These are phyloP conservation scores for Ursus arctos DNA, from an alignment of 2,113 vertebrate genomes.

Conservation along the genomic window DNA sequence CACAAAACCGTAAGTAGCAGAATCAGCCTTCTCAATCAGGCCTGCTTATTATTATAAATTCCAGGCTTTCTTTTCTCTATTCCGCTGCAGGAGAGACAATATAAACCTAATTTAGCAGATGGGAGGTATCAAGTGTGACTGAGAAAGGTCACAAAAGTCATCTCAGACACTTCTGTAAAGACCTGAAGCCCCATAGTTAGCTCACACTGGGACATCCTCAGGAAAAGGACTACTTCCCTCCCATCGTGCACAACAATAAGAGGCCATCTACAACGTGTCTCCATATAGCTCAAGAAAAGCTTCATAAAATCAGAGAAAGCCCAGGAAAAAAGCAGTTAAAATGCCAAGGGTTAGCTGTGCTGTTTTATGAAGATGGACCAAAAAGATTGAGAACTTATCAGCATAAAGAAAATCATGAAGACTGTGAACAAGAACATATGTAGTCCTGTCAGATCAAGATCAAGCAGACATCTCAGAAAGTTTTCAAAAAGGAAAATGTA, in stretches of 20 bases:
- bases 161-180: constrained; percentile 2
- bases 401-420: neutral
- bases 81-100: neutral
- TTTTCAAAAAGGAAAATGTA: neutral
- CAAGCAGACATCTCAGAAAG: neutral
- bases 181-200: neutral
- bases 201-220: neutral
- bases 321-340: constrained; percentile 33
- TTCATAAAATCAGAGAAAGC: neutral
- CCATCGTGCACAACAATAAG: neutral
- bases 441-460: neutral
- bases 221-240: neutral
- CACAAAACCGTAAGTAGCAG: constrained; percentile 28
- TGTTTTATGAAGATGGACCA: neutral
- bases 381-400: neutral
- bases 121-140: neutral
- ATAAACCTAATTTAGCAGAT: neutral
- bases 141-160: neutral
- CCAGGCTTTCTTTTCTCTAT: neutral
- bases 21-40: neutral
- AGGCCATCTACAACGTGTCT: neutral
- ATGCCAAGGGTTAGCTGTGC: neutral
- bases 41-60: neutral
- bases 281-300: neutral
- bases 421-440: neutral